Evolutionary conservation across 2,797 vertebrate species (phyloP), one percentile per base, ranked within the genome.

Genomic region (Tapirus indicus): DNA sequence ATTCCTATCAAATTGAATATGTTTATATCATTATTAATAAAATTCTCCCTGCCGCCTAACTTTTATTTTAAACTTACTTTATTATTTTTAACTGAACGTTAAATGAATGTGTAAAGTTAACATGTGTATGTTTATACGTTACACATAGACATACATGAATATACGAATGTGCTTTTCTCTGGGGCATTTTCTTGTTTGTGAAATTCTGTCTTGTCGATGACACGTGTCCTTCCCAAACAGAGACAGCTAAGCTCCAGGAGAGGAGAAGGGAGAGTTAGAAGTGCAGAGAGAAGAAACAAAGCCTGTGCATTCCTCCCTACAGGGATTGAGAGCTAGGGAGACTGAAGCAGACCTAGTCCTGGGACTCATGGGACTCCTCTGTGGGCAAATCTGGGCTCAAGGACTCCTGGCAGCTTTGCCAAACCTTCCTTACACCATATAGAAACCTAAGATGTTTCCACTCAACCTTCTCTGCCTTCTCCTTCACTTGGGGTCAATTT

Each of bases 11-110:
- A 83, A 49, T 47, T 54, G 27, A 87, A 75, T 38, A 49, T 25
- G 17, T 87, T 87, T 62, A 52, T 58, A 14, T 52, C 17, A 88
- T 56, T 77, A 60, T 80, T 85, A 88, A 88, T 79, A 79, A 89
- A 86, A 35, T 38, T 44, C 27, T 78, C 10, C 35, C 18, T 83
- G 27, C 16, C 47, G 5, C 18, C 49, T 89, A 14, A 68, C 4
- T 49, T 68, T 84, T 75, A 64, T 62, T 92, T 94, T 84, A 41
- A 92, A 41, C 29, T 12, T 77, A 54, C 20, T 56, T 62, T 56
- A 85, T 86, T 71, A 87, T 49, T 92, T 72, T 83, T 64, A 92
- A 78, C 11, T 41, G 27, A 41, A 38, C 18, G 88, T 77, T 49
- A 78, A 83, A 32, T 88, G 54, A 79, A 21, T 29, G 17, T 64